These are phyloP conservation scores for Limnephilus auricula DNA, from an alignment of 2,888 invertebrate species.

Conservation along the genomic window DNA sequence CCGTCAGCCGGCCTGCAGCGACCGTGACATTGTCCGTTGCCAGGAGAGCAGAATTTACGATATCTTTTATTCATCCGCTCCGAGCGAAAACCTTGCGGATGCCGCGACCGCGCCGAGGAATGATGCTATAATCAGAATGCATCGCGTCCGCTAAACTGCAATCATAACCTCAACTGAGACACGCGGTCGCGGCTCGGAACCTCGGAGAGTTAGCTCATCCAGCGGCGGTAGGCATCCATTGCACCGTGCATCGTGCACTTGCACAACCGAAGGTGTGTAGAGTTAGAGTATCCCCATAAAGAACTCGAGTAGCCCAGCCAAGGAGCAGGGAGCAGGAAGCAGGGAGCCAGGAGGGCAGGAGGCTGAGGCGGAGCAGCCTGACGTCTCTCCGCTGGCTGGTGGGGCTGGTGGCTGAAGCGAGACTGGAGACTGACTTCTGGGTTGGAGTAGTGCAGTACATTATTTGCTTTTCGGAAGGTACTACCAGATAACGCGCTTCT, in stretches of 20 bases:
- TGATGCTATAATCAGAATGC: not conserved
- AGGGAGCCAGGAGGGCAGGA: not conserved
- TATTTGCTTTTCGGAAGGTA: not conserved
- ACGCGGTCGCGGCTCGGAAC: constrained; percentile 20
- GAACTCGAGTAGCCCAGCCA: no score
- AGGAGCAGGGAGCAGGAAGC: not conserved
- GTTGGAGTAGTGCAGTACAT: not conserved
- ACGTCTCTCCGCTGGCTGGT: no score
- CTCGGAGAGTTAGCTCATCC: not conserved
- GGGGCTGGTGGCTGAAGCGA: no score
- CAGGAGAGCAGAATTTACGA: constrained; percentile 32
- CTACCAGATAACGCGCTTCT: not conserved
- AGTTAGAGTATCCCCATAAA: no score
- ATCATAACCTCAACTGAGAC: constrained; percentile 17
- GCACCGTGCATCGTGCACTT: not conserved
- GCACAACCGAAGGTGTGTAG: not conserved
- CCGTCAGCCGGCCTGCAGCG: constrained; percentile 54
- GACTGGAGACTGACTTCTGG: no score
- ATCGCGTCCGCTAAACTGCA: constrained; percentile 1
- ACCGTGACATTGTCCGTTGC: constrained; percentile 58
- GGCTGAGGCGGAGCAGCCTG: no score
- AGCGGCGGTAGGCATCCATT: not conserved
- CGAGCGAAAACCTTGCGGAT: not conserved
- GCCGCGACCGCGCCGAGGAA: not conserved
- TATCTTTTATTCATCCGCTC: constrained; percentile 26